phyloP scores from a whole-genome alignment of 30 jellyfish, hydroid and myxozoan genomes.

The Pelagia noctiluca region DNA sequence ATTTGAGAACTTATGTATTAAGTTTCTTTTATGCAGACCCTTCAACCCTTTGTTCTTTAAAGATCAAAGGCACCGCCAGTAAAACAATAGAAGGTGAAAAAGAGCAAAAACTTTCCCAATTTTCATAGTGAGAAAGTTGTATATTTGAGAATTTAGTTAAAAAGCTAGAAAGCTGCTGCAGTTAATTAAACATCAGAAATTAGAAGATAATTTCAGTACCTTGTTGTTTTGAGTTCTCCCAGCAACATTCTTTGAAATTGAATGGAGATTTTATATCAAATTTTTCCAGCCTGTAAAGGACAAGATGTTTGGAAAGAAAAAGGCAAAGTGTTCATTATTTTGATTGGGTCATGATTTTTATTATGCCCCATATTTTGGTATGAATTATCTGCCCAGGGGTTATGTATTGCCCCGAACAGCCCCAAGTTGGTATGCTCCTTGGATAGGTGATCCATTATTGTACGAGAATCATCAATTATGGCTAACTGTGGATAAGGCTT shows the following conservation, averaged over 20 bases:
- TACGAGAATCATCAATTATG: neutral
- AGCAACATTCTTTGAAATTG: conserved; percentile 30
- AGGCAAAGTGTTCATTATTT: neutral
- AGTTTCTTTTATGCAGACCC: too few species aligned
- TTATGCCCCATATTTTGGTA: neutral
- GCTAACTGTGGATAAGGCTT: too few species aligned
- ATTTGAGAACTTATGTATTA: too few species aligned
- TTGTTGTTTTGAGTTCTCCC: neutral
- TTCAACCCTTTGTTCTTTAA: neutral
- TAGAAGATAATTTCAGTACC: neutral
- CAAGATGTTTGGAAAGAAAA: neutral
- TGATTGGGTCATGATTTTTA: neutral
- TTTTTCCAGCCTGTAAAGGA: neutral
- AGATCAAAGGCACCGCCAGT: neutral
- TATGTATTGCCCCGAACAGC: too few species aligned
- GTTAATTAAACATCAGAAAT: neutral
- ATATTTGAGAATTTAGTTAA: too few species aligned
- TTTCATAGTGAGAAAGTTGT: too few species aligned
- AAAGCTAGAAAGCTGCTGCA: too few species aligned
- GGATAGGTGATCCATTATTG: too few species aligned
- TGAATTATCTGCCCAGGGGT: too few species aligned
- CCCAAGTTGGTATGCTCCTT: too few species aligned
- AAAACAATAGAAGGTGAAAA: neutral
- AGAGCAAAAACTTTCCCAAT: too few species aligned
- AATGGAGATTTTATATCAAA: conserved; percentile 21